Evolutionary conservation across 2,888 invertebrate genomes (phyloP).

Genomic region (Platycnemis pennipes): DNA sequence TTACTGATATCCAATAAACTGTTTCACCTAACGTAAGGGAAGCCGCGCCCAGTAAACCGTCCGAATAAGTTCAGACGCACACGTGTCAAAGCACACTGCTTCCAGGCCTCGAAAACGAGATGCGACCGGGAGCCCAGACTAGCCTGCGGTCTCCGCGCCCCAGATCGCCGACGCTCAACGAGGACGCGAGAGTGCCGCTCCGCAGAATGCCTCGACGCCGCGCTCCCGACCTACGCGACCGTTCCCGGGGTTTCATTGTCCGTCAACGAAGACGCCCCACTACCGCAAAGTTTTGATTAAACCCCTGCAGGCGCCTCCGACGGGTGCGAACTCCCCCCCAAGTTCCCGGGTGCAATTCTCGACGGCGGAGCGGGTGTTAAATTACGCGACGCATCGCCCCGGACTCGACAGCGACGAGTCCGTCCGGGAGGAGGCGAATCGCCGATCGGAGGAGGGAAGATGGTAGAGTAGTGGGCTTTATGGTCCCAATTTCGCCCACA

Average conservation of each 20-base stretch:
- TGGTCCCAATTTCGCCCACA: constrained; percentile 27
- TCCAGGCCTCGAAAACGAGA: too few species aligned
- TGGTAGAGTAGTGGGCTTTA: background rate
- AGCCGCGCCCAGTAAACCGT: too few species aligned
- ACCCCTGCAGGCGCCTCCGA: background rate
- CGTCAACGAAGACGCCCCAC: background rate
- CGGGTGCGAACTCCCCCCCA: background rate
- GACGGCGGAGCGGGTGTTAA: background rate
- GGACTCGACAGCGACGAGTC: background rate
- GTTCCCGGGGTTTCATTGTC: background rate
- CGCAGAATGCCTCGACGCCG: background rate
- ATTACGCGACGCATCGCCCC: constrained; percentile 10
- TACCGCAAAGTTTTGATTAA: background rate
- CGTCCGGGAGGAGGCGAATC: background rate
- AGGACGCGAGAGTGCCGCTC: too few species aligned
- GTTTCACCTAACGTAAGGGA: too few species aligned
- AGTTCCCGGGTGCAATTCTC: background rate
- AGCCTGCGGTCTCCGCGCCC: too few species aligned
- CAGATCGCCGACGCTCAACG: too few species aligned
- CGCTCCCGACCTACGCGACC: background rate
- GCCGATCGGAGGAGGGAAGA: background rate
- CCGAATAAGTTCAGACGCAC: too few species aligned
- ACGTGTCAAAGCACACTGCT: too few species aligned
- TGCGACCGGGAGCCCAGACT: too few species aligned
- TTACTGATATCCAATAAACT: too few species aligned